A percentile compares a stretch with the other conserved stretches of the same genome.
Conservation (phyloP, 2,888 invertebrate species). For the Leptinotarsa juncta region DNA sequence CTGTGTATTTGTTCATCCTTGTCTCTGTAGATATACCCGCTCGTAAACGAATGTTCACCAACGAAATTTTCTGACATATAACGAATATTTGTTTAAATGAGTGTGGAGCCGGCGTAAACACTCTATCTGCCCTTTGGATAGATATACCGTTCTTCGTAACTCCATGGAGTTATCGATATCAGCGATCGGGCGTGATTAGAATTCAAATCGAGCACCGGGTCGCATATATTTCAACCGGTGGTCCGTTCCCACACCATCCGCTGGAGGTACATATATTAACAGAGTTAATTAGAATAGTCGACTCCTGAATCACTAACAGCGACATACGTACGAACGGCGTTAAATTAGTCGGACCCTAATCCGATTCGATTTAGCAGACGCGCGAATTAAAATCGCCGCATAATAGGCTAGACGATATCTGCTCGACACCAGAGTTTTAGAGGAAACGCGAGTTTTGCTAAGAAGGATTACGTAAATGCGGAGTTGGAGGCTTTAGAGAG, state of each 20-base stretch:
- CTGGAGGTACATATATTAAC: not conserved
- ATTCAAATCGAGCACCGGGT: not conserved
- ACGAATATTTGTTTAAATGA: too few relatives aligned
- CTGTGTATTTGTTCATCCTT: too few relatives aligned
- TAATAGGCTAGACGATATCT: conserved; percentile 16
- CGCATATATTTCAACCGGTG: conserved; percentile 5
- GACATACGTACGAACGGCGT: conserved; percentile 50
- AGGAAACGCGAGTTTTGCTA: not conserved
- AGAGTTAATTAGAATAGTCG: conserved; percentile 8
- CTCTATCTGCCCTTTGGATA: too few relatives aligned
- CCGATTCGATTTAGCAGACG: conserved; percentile 46
- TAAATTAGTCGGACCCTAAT: conserved; percentile 53
- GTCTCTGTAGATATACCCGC: too few relatives aligned
- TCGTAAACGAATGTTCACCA: too few relatives aligned
- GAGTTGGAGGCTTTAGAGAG: not conserved
- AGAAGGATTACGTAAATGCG: conserved; percentile 2
- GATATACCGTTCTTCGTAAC: too few relatives aligned
- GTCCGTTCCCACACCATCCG: conserved; percentile 9
- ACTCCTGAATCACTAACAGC: conserved; percentile 2
- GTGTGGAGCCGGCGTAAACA: too few relatives aligned
- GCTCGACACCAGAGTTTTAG: not conserved
- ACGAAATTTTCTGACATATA: too few relatives aligned
- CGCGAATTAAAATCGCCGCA: conserved; percentile 38
- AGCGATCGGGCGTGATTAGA: not conserved
- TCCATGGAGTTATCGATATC: not conserved